Conservation (phyloP, 2,797 vertebrate genomes). For the Xenopus petersii region DNA sequence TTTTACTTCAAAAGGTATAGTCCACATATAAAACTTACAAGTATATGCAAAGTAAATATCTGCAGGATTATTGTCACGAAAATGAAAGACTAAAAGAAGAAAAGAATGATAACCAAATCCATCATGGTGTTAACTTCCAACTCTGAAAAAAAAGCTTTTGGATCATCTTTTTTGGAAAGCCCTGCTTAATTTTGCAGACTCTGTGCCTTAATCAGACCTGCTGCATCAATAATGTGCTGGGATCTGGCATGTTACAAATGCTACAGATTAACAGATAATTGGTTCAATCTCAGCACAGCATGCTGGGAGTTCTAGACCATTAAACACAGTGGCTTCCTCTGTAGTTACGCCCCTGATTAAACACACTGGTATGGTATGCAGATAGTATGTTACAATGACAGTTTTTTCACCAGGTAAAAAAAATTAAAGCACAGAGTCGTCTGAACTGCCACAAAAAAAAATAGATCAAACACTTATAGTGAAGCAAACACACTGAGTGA, state of each 20-base stretch:
- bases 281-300: conserved; percentile 51
- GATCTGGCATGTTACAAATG: conserved; percentile 43
- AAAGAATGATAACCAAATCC: too few relatives aligned
- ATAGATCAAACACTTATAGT: too few relatives aligned
- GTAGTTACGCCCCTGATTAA: too few relatives aligned
- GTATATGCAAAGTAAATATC: too few relatives aligned
- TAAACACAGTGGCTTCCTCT: conserved; percentile 56
- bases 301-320: conserved; percentile 52
- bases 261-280: conserved; percentile 53
- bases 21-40: too few relatives aligned
- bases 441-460: too few relatives aligned
- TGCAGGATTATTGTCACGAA: too few relatives aligned
- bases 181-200: conserved; percentile 42
- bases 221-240: conserved; percentile 47
- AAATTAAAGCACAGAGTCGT: too few relatives aligned
- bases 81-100: too few relatives aligned
- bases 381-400: conserved; percentile 49
- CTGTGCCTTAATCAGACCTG: conserved; percentile 15
- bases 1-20: too few relatives aligned
- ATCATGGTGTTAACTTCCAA: too few relatives aligned
- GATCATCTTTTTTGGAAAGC: conserved; percentile 16
- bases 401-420: conserved; percentile 13
- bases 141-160: neutral
- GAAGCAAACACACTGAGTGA: too few relatives aligned
- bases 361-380: conserved; percentile 52